Percentiles rank a stretch among this genome's conserved stretches.
These are phyloP conservation scores for Speoplatyrhinus poulsoni DNA, from an alignment of 2,113 vertebrate species.

Conservation along the genomic window DNA sequence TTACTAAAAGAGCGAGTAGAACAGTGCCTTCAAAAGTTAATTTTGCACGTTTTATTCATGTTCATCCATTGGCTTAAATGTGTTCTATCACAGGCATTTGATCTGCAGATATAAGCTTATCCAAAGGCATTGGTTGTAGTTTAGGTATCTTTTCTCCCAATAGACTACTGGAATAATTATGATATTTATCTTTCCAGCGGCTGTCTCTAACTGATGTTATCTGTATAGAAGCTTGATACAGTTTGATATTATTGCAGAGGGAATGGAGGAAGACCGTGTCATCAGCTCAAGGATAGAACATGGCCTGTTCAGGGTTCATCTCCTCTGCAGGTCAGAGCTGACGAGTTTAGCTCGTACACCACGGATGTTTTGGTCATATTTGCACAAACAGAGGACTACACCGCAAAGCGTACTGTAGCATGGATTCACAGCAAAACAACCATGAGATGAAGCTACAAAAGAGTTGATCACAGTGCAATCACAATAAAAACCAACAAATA, in stretches of 20 bases:
- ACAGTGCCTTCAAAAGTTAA: constrained; percentile 46
- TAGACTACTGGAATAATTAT: constrained; percentile 67
- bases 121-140: constrained; percentile 57
- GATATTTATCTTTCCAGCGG: constrained; percentile 66
- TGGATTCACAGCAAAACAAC: too few species aligned
- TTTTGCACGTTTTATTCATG: constrained; percentile 70
- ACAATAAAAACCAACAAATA: too few species aligned
- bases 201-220: constrained; percentile 57
- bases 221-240: constrained; percentile 57
- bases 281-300: constrained; percentile 5
- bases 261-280: constrained; percentile 13
- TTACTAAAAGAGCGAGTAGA: too few species aligned
- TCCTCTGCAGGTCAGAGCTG: too few species aligned
- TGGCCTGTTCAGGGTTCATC: too few species aligned
- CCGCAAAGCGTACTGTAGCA: too few species aligned
- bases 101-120: constrained; percentile 60
- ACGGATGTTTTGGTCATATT: too few species aligned
- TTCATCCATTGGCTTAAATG: constrained; percentile 67
- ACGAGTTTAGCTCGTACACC: too few species aligned
- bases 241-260: constrained; percentile 10
- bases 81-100: constrained; percentile 65
- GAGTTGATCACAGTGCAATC: too few species aligned
- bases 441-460: too few species aligned
- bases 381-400: too few species aligned
- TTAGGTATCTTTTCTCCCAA: constrained; percentile 44